Percentiles rank a stretch among this genome's conserved stretches.
Conservation (phyloP, 2,113 vertebrate genomes). For the Calidris pugnax region DNA sequence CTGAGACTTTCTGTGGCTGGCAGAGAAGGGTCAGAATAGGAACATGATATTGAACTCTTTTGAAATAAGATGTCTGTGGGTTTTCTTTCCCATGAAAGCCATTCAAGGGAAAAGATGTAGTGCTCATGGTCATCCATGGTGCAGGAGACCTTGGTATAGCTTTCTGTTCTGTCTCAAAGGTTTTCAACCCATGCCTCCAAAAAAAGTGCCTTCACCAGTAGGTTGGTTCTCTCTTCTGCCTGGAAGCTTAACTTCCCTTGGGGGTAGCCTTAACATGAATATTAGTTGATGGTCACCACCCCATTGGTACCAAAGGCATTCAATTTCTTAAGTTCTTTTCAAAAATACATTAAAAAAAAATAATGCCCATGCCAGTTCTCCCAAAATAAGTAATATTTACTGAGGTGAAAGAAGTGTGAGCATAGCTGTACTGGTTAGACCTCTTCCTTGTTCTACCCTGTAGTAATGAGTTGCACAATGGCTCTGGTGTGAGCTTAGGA, state of each 20-base stretch:
- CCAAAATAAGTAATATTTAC: background rate
- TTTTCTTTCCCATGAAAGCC: background rate
- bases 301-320: background rate
- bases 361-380: background rate
- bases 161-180: background rate
- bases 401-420: background rate
- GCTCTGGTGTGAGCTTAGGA: background rate
- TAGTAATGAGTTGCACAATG: background rate
- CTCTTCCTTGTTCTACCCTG: background rate
- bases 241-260: background rate
- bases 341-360: background rate
- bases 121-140: background rate
- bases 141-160: background rate
- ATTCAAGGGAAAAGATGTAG: background rate
- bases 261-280: background rate
- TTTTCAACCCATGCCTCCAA: background rate
- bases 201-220: background rate
- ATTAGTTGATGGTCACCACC: background rate
- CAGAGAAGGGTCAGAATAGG: background rate
- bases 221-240: background rate
- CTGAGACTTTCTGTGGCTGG: background rate
- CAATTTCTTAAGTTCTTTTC: background rate
- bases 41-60: background rate
- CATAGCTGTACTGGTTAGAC: background rate
- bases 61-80: background rate